Evolutionary conservation across 2,113 vertebrate species (phyloP), one percentile per base, ranked within the genome.

Genomic region (Holacanthus passer): DNA sequence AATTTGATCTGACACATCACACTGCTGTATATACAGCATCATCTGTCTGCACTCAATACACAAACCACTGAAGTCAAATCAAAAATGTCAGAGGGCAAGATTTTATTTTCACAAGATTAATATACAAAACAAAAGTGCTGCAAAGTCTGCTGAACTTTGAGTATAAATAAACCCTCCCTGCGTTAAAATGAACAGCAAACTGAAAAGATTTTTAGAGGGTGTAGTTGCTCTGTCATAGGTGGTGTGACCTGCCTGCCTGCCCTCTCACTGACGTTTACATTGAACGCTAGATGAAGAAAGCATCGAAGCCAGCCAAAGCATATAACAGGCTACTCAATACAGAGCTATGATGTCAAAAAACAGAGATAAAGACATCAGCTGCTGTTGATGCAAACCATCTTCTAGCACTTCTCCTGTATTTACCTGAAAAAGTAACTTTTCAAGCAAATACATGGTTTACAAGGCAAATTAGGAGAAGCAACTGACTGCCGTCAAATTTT

Each of bases 51-150:
- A 31, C 31, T 62, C 5, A 19, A 14, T 19, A 20, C 17, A 22
- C 35, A 31, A 50, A 41, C 43, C 56, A 64, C 37, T n/a, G 13
- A 24, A 27, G 24, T 27, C 11, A 60, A 55, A 78, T 16, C 7
- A 60, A 47, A 39, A 52, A 59, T 0, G 1, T 87, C 37, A 74
- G 70, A 92, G 82, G 85, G 74, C 19, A 58, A 31, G 7, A 71
- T 77, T 93, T 93, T 92, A 89, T 90, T 91, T 84, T 70, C 74
- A 87, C 70, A 89, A 87, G 91, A 91, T 79, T 87, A 84, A 93
- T 85, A 87, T 92, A 93, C 79, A 92, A 93, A 93, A 90, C 12
- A 79, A 92, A 92, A 87, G 70, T 74, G 83, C 78, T 48, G 67
- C 59, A 73, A 87, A 65, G 43, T 82, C 45, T 65, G 81, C 20